Base-by-base conservation (phyloP, 2,888 invertebrate species). In the Leptopilina drosophilae region DNA sequence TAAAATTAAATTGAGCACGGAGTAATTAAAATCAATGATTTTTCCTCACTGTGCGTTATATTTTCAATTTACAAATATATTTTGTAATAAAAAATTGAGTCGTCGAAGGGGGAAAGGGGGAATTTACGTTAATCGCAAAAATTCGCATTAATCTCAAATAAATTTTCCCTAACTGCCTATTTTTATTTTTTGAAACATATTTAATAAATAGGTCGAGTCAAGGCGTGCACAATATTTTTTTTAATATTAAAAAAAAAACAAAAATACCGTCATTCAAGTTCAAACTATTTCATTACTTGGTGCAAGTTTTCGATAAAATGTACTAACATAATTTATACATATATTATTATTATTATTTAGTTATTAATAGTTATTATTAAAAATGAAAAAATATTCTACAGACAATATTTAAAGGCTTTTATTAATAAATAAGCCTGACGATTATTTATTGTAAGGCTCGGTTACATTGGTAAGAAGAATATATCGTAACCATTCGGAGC, bases 381-480 rank as follows among this genome's bases (percentile, higher is more conserved):
- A 49, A 49, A 64, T 76, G 15, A 65, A 46, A 65, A 73, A 46
- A 81, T 76, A 81, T 81, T 56, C 73, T 73, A 73, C 56, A 14
- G n/a, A n/a, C 5, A 26, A 33, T 53, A 26, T 53, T 73, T n/a
- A 8, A 67, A 67, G 46, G 20, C 46, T 67, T 67, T 46, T 20
- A 46, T 11, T 49, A 49, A 49, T 59, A n/a, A n/a, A 59, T 46
- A 83, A 69, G 82, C 82, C 83, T 79, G 82, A 83, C 79, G 64
- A 79, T 83, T 81, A 82, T 84, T 80, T 64, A 77, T 77, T 82
- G 84, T 49, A 80, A 59, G 82, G 86, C 87, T 87, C 88, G 84
- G 89, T 89, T 86, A 89, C 88, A 85, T 88, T 85, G 85, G 85
- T 85, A 88, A 89, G 87, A 89, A 89, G 88, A 89, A 89, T 89